Base-by-base conservation (phyloP, 2,113 vertebrate species). In the Pelecanoides urinatrix region DNA sequence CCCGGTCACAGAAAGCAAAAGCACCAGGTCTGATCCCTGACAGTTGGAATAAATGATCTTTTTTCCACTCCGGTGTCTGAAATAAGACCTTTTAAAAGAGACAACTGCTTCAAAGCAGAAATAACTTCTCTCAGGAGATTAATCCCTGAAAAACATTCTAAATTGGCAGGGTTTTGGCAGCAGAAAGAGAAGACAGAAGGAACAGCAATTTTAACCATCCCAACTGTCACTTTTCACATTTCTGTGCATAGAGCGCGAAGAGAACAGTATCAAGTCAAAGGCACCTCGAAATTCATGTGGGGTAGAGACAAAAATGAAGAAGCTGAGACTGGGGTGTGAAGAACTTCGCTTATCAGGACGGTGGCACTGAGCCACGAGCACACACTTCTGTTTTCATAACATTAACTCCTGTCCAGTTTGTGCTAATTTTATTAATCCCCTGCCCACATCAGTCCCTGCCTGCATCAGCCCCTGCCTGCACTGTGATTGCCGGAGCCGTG, bases 281-380 rank as follows among this genome's bases (percentile, higher is more conserved):
- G 23, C 29, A 47, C 45, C 38, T 53, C 11, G 0, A 86, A 74
- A 42, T 18, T 47, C 45, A 10, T 4, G 2, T 9, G 17, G 29
- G 23, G 8, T 34, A 30, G 18, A n/a, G 38, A 34, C 23, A 32
- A 34, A 77, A 44, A 16, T 5, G 29, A 52, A 44, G 44, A 17
- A 38, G 27, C 22, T 10, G 21, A 10, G 34, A 32, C 3, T 36
- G 14, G 10, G 36, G 30, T 4, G 22, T 11, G 44, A 23, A 52
- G 29, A 22, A n/a, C 16, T 55, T 66, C 6, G 5, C 25, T 30
- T 8, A 3, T 9, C 20, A 26, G 63, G 32, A 18, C 22, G 26
- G 36, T 1, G 4, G 49, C 36, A 13, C 44, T 1, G 1, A 26
- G 47, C 59, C 76, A 25, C 1, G 20, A 49, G 42, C 4, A 0